Percentiles rank a stretch among this genome's conserved stretches.
Evolutionary conservation across 2,888 invertebrate genomes (phyloP).

Genomic region (Caenorhabditis sinica): DNA sequence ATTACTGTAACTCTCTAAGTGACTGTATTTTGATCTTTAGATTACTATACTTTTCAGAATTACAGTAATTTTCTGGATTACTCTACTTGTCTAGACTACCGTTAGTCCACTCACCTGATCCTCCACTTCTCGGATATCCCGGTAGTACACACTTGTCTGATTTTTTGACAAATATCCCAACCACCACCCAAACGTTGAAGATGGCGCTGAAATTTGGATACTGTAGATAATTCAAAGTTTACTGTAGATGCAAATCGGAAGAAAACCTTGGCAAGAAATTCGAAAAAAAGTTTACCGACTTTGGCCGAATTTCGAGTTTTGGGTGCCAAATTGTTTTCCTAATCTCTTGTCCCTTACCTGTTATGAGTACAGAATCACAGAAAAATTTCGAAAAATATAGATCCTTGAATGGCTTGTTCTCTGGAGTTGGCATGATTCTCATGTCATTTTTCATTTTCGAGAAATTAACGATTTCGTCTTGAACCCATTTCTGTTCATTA

Average conservation of each 20-base stretch:
- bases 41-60: neutral
- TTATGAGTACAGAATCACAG: constrained; percentile 57
- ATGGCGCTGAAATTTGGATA: constrained; percentile 42
- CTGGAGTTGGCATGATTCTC: constrained; percentile 33
- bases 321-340: neutral
- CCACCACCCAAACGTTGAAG: constrained; percentile 63
- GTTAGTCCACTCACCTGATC: too few species aligned
- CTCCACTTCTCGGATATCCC: constrained; percentile 48
- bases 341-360: constrained; percentile 13
- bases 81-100: too few species aligned
- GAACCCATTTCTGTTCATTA: constrained; percentile 43
- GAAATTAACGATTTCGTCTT: neutral
- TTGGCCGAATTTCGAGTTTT: neutral
- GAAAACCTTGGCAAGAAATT: neutral
- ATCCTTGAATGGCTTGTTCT: constrained; percentile 30
- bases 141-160: constrained; percentile 36
- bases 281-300: neutral
- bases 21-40: too few species aligned
- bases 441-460: constrained; percentile 12
- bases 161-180: constrained; percentile 56
- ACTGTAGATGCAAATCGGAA: too few species aligned
- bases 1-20: too few species aligned
- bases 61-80: too few species aligned
- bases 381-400: constrained; percentile 41
- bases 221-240: too few species aligned